Conservation (phyloP, 2,797 vertebrate species). For the Megaceryle alcyon region DNA sequence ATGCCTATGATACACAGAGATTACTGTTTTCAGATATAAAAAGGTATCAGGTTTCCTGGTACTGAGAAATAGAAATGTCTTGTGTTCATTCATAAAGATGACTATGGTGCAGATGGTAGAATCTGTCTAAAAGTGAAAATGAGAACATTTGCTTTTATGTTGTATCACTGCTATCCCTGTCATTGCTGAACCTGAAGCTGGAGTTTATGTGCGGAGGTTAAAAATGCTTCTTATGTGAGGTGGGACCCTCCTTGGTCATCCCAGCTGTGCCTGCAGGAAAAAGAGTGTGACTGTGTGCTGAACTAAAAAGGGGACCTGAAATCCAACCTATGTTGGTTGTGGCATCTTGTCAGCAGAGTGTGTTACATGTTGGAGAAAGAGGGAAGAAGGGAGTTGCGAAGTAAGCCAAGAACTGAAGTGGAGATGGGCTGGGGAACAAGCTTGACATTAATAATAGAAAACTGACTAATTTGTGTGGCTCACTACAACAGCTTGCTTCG, state of each 20-base stretch:
- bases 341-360: not conserved
- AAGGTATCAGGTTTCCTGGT: not conserved
- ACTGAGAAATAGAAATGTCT: not conserved
- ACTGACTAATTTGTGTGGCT: not conserved
- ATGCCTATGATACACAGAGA: not conserved
- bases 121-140: not conserved
- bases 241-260: not conserved
- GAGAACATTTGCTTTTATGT: not conserved
- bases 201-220: not conserved
- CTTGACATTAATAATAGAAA: not conserved
- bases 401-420: not conserved
- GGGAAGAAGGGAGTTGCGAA: not conserved
- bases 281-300: rapidly evolving
- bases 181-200: not conserved
- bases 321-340: not conserved
- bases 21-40: not conserved
- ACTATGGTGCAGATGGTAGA: not conserved
- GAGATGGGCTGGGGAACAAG: not conserved
- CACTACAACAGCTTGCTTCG: not conserved
- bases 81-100: not conserved
- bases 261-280: not conserved
- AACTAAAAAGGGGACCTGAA: not conserved
- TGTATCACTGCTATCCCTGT: not conserved
- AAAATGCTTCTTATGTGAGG: not conserved
- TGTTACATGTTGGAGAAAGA: rapidly evolving